Base-by-base conservation (phyloP, 1,140 invertebrate genomes). In the Drosophila carrolli region DNA sequence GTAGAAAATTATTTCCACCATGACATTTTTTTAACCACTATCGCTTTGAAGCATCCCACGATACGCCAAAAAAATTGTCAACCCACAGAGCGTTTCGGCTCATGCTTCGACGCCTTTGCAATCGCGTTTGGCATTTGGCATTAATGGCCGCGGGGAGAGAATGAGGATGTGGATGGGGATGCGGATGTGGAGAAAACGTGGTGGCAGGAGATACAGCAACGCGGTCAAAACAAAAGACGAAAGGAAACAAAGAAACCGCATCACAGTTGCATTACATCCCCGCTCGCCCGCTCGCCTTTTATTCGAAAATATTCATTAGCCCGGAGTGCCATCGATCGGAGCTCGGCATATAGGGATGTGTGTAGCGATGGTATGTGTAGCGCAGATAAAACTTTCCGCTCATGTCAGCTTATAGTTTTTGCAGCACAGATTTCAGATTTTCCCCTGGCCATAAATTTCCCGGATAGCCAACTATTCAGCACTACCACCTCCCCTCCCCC, bases 41-140 rank as follows among this genome's bases (percentile, higher is more conserved):
- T 29, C 43, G n/a, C 14, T 47, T 19, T 14, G 11, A 44, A 11
- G 14, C 14, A 40, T 37, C 14, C 56, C 67, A 77, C 19, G 47
- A 41, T 27, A 13, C 8, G 7, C 14, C 14, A 3, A 13, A 41
- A 80, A 73, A 81, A 81, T 65, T 73, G 83, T 82, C 71, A 58
- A 48, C 67, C 79, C 78, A 56, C 43, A 63, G 71, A 77, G 78
- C 62, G 72, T 86, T 88, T 75, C 75, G 67, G 60, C 83, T 79
- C 63, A 83, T 83, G 83, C 83, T 88, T 86, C 79, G 75, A 86
- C 83, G 83, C 83, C 83, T 88, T 82, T 76, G 79, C 79, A 88
- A 86, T 86, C 63, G 78, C 83, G 75, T 79, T 86, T 77, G 83
- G 75, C 75, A 79, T 88, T 86, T 79, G 84, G 70, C 82, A 82